Conservation (phyloP, 2,888 invertebrate genomes). For the Neocrepidodera transversa region DNA sequence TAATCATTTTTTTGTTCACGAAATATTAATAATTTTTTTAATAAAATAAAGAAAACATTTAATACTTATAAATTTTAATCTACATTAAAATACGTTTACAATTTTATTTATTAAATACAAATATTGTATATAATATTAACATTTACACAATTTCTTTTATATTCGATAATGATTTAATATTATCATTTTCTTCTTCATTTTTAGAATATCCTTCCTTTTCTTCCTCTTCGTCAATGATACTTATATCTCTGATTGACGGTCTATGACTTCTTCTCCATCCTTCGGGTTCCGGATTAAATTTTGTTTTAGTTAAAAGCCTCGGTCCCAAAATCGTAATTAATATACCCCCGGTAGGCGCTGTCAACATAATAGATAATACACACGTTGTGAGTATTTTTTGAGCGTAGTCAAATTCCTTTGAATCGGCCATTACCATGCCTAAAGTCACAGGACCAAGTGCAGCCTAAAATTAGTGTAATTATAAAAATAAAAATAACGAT, state of each 20-base stretch:
- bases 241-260: slow-evolving; percentile 85
- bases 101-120: no score
- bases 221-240: slow-evolving; percentile 85
- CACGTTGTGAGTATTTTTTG: slow-evolving; percentile 77
- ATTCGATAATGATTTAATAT: background rate
- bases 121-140: no score
- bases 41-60: no score
- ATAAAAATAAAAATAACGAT: no score
- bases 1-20: no score
- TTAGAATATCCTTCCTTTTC: slow-evolving; percentile 59
- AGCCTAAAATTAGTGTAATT: no score
- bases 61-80: no score
- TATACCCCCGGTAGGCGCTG: slow-evolving; percentile 85
- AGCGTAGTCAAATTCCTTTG: slow-evolving; percentile 66
- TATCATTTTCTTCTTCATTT: no score
- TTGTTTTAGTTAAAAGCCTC: slow-evolving; percentile 78
- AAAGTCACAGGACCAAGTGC: slow-evolving; percentile 82
- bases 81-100: no score
- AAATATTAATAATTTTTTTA: no score
- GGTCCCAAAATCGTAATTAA: slow-evolving; percentile 82
- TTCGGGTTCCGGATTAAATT: slow-evolving; percentile 67
- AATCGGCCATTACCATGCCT: slow-evolving; percentile 66
- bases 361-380: slow-evolving; percentile 82
- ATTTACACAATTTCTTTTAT: background rate
- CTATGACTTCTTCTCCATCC: slow-evolving; percentile 83